Evolutionary conservation across 2,113 vertebrate species (phyloP), one percentile per base, ranked within the genome.

Genomic region (Elgaria multicarinata): DNA sequence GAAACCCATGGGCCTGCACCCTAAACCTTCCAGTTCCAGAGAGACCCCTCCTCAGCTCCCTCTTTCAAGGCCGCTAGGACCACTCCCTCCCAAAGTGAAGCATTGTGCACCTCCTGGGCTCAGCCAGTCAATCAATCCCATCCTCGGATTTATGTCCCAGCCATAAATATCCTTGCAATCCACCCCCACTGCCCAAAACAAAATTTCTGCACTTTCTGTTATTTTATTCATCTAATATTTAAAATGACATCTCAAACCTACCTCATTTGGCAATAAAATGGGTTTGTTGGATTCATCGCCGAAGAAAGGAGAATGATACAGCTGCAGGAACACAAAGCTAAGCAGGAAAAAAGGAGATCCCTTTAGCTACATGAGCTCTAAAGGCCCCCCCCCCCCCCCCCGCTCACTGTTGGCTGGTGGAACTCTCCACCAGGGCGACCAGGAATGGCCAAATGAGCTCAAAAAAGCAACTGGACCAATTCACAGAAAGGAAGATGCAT

Each of bases 271-370:
- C 78, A 98, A 91, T 76, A 98, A 95, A 87, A 98, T 94, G 0
- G 98, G 98, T 85, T 98, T 98, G 96, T 98, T 98, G 86, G 98
- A 96, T 92, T 98, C 98, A 20, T 97, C 98, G 22, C 97, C 98
- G 91, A 98, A 98, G 95, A 98, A 98, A 13, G 97, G 98, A 4
- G 98, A 98, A 90, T 98, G 97, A 89, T 98, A 98, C 16, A 98
- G 96, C 95, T 98, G 98, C 24, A 98, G 97, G 92, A 98, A 98
- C 31, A 98, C 98, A 75, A 98, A 98, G 89, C 98, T 98, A 89
- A 4, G 74, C 24, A 89, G 46, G 81, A 36, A 69, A 44, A 10
- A 33, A 36, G 4, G 14, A 50, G 26, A 7, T 20, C 36, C 31
- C 2, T 62, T 86, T 33, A 76, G 36, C 7, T 42, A 24, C 36